A percentile compares a stretch with the other conserved stretches of the same genome.
phyloP scores from a whole-genome alignment of 92 coral and sea anemone genomes.

The Porites divaricata region DNA sequence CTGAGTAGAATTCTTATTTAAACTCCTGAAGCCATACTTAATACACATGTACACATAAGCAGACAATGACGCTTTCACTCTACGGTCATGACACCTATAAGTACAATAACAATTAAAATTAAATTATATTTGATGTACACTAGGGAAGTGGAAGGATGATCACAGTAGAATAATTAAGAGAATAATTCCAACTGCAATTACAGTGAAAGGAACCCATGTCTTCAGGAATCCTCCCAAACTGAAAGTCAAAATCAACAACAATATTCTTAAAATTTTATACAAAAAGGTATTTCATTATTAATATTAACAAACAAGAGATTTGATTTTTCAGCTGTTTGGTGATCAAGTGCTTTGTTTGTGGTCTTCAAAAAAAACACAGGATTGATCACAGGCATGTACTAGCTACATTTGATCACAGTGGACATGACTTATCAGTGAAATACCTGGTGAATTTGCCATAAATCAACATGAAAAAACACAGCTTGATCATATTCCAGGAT shows the following conservation, averaged over 20 bases:
- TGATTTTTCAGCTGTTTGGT: not conserved
- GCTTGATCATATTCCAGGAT: constrained; percentile 94
- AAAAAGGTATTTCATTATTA: not conserved
- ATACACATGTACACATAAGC: no score
- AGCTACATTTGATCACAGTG: no score
- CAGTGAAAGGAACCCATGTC: constrained; percentile 91
- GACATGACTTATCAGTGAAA: no score
- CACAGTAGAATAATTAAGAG: constrained; percentile 59
- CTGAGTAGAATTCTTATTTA: no score
- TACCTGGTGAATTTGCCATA: constrained; percentile 96
- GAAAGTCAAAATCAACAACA: constrained; percentile 25
- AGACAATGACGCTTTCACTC: no score
- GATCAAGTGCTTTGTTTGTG: not conserved
- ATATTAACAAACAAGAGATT: no score
- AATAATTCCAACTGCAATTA: constrained; percentile 60
- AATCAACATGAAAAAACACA: constrained; percentile 75
- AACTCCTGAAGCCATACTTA: no score
- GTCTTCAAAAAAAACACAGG: no score
- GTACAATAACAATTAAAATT: no score
- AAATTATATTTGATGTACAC: no score
- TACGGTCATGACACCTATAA: not conserved
- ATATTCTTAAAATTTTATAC: not conserved
- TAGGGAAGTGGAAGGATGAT: not conserved
- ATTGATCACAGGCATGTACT: no score
- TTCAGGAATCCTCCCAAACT: constrained; percentile 88